These are phyloP conservation scores for Meloe dianella DNA, from an alignment of 2,888 invertebrate species.

Conservation along the genomic window DNA sequence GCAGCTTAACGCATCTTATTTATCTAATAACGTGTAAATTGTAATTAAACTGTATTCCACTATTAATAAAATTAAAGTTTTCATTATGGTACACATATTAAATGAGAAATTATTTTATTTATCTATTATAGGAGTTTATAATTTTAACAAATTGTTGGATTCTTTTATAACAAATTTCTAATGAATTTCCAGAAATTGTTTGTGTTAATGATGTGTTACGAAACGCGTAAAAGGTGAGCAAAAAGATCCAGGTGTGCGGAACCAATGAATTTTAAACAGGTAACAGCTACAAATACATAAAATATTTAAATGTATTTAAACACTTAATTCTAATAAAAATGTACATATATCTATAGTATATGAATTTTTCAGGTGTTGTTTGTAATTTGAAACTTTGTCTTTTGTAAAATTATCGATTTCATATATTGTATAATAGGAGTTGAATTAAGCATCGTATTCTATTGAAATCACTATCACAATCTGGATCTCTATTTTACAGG, in stretches of 20 bases:
- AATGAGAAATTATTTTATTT: too few relatives aligned
- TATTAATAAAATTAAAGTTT: too few relatives aligned
- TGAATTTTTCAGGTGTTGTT: too few relatives aligned
- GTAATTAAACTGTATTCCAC: too few relatives aligned
- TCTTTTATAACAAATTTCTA: too few relatives aligned
- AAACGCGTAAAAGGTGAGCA: neutral
- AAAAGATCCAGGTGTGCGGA: constrained; percentile 7
- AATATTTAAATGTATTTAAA: constrained; percentile 4
- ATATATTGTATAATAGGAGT: neutral
- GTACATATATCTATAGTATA: too few relatives aligned
- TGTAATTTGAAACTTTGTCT: too few relatives aligned
- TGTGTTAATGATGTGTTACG: neutral
- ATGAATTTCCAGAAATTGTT: neutral
- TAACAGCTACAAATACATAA: neutral
- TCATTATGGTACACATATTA: too few relatives aligned
- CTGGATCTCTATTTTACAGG: constrained; percentile 14
- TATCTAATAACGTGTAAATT: neutral
- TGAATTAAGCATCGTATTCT: constrained; percentile 18
- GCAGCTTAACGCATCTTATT: neutral
- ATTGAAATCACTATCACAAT: constrained; percentile 28
- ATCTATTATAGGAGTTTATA: too few relatives aligned
- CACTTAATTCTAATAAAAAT: too few relatives aligned
- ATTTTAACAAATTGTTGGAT: too few relatives aligned
- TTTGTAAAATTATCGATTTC: neutral
- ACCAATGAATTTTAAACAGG: constrained; percentile 9